Evolutionary conservation across 2,797 vertebrate genomes (phyloP).

Genomic region (Spheniscus humboldti): DNA sequence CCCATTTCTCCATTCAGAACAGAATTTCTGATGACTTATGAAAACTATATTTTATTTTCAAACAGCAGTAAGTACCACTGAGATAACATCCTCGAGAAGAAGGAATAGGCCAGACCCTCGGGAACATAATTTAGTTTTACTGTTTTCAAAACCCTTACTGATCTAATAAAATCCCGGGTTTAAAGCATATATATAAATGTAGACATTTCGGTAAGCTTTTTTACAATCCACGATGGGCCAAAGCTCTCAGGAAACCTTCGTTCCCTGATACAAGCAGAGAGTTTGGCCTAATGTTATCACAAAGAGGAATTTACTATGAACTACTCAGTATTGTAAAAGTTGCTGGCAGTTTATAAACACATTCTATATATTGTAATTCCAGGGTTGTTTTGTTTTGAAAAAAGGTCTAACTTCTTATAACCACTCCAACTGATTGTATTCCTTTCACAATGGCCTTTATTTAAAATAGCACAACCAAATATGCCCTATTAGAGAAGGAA

Average conservation of each 20-base stretch:
- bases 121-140: background rate
- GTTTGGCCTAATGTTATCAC: background rate
- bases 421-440: background rate
- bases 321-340: background rate
- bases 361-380: background rate
- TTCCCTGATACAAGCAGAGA: background rate
- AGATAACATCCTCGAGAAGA: background rate
- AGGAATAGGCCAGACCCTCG: background rate
- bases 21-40: background rate
- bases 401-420: background rate
- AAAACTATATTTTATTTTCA: background rate
- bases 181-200: background rate
- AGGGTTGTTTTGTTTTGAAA: background rate
- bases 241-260: background rate
- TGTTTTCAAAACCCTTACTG: background rate
- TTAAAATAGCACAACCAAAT: background rate
- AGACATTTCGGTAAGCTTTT: background rate
- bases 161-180: background rate
- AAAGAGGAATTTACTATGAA: background rate
- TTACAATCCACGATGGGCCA: background rate
- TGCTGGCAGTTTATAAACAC: background rate
- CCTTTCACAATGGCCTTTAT: background rate
- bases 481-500: background rate
- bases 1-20: background rate
- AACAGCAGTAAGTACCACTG: background rate